Base-by-base conservation (phyloP, 2,797 vertebrate genomes). In the Channallabes apus region DNA sequence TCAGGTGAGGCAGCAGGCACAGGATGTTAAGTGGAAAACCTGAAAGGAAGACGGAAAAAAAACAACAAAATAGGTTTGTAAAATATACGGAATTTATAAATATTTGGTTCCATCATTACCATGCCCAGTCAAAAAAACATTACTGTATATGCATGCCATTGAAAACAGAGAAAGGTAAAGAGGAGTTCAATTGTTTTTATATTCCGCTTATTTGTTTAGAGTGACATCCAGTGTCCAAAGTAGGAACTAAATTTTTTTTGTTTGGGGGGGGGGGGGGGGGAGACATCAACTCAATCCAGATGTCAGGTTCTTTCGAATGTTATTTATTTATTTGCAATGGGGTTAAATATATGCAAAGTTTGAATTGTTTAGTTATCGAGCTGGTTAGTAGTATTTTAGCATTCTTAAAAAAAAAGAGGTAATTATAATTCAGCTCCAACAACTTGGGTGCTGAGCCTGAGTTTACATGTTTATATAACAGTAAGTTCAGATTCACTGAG, bases 11-110 rank as follows among this genome's bases (percentile, higher is more conserved):
- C 91, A 99, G 94, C 86, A 99, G 96, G 94, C 98, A 99, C 91
- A 99, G 95, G 94, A 99, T 98, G 88, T 99, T 99, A 89, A 99
- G 91, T 87, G 98, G 98, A 92, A 99, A 99, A 91, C 98, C 98
- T 99, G 93, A 17, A 38, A 65, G 24, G 41, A 72, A 71, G 58
- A 54, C 51, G 80, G 80, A 27, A 68, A 77, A 15, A 80, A 64
- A 82, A 3, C n/a, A 41, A 59, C 4, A 59, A 3, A 46, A 46
- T 7, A n/a, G 5, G n/a, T 73, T 46, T 2, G 9, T n/a, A 8
- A 46, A 2, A 24, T 35, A 46, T 24, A 41, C 4, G 12, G 5
- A 9, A n/a, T 54, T 14, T 51, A 51, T n/a, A 73, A 73, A 11
- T 73, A 5, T 54, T 29, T 22, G 9, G 68, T 35, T 35, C 20